phyloP scores from a whole-genome alignment of 2,888 invertebrate species.

The Coenonympha glycerion region DNA sequence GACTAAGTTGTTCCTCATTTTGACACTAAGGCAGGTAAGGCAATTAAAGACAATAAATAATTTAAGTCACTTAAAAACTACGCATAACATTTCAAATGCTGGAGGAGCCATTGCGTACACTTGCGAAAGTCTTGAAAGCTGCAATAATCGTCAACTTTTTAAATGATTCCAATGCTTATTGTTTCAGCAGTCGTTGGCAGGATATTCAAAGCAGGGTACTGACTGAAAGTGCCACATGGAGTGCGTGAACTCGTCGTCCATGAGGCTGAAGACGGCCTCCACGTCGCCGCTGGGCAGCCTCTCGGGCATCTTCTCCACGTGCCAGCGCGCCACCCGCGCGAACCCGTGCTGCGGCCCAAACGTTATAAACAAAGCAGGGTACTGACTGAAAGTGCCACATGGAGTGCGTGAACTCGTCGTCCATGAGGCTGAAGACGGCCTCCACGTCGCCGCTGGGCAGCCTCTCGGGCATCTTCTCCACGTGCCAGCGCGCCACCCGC shows the following conservation, averaged over 20 bases:
- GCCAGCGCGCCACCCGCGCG: constrained; percentile 94
- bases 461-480: constrained; percentile 91
- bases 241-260: constrained; percentile 93
- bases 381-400: constrained; percentile 96
- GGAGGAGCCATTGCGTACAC: too few species aligned
- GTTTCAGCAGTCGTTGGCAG: too few species aligned
- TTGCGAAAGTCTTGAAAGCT: too few species aligned
- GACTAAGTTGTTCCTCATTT: too few species aligned
- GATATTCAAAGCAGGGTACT: too few species aligned
- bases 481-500: constrained; percentile 91
- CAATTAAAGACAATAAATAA: too few species aligned
- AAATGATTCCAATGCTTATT: too few species aligned
- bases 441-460: constrained; percentile 93
- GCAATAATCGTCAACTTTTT: too few species aligned
- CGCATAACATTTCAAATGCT: too few species aligned
- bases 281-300: constrained; percentile 92
- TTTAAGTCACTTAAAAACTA: too few species aligned
- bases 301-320: constrained; percentile 91
- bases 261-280: constrained; percentile 92
- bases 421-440: constrained; percentile 93
- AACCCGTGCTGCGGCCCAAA: constrained; percentile 98
- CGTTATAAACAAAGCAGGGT: too few species aligned
- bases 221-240: constrained; percentile 96
- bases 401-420: constrained; percentile 92
- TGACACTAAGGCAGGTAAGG: too few species aligned